Percentiles rank a stretch among this genome's conserved stretches.
Conservation (phyloP, 2,797 vertebrate genomes). For the Trachops cirrhosus region DNA sequence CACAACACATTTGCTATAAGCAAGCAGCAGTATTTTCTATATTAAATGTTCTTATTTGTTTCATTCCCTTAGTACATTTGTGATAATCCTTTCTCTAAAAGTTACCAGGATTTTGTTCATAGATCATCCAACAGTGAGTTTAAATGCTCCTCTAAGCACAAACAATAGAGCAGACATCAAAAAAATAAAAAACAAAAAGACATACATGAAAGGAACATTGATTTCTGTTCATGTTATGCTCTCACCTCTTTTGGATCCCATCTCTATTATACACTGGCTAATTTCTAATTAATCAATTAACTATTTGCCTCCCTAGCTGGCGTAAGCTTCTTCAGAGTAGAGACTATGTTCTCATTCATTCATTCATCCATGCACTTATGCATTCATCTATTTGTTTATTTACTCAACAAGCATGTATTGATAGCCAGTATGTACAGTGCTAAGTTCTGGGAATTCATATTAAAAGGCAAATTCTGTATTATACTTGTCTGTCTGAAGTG, state of each 20-base stretch:
- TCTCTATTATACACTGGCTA: neutral
- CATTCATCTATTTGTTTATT: neutral
- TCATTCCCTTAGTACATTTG: neutral
- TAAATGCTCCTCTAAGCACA: neutral
- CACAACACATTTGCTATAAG: neutral
- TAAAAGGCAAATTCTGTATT: neutral
- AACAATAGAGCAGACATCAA: neutral
- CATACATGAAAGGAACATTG: neutral
- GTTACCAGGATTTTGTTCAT: neutral
- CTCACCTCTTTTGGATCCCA: neutral
- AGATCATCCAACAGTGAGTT: neutral
- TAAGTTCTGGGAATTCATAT: neutral
- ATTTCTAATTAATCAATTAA: neutral
- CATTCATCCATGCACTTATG: neutral
- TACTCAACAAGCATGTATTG: slow-evolving; percentile 2
- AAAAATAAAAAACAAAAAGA: neutral
- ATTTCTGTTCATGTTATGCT: neutral
- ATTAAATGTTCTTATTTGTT: neutral
- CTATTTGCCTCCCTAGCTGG: neutral
- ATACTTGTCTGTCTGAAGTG: no score
- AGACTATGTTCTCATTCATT: neutral
- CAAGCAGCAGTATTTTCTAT: neutral
- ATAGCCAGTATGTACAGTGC: neutral
- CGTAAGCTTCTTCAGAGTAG: neutral
- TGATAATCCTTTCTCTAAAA: neutral